A percentile compares a stretch with the other conserved stretches of the same genome.
phyloP scores from a whole-genome alignment of 64 coral and sea anemone species.

The Actinia tenebrosa region DNA sequence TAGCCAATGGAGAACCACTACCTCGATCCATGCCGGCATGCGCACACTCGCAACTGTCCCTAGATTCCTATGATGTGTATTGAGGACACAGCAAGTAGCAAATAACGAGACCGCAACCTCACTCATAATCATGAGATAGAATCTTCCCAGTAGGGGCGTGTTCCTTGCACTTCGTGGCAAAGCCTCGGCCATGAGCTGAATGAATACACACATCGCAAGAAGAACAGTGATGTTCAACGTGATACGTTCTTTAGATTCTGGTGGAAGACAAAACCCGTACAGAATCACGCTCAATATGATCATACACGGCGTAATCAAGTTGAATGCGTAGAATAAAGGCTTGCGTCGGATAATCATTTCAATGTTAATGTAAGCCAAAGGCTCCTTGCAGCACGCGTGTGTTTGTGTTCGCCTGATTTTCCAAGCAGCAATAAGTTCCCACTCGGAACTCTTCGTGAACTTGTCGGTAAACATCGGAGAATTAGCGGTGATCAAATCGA shows the following conservation, averaged over 20 bases:
- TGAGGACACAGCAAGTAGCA: constrained; percentile 70
- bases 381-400: constrained; percentile 40
- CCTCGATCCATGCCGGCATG: constrained; percentile 61
- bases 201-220: constrained; percentile 66
- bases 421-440: constrained; percentile 46
- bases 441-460: constrained; percentile 67
- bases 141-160: constrained; percentile 66
- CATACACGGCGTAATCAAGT: constrained; percentile 75
- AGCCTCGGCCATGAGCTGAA: constrained; percentile 66
- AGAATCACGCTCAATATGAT: constrained; percentile 67
- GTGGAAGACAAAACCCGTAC: constrained; percentile 64
- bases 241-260: constrained; percentile 69
- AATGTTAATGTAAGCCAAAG: constrained; percentile 51
- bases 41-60: constrained; percentile 35
- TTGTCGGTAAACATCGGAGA: constrained; percentile 45
- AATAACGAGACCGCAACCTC: constrained; percentile 65
- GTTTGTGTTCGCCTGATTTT: constrained; percentile 36
- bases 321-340: constrained; percentile 75
- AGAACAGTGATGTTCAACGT: constrained; percentile 78
- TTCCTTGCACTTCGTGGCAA: constrained; percentile 61
- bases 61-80: constrained; percentile 66
- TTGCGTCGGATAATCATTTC: constrained; percentile 67
- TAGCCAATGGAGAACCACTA: constrained; percentile 52
- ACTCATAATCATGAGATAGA: constrained; percentile 82
- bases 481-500: constrained; percentile 41